Conservation (phyloP, 2,888 invertebrate genomes). For the Pammene fasciana region DNA sequence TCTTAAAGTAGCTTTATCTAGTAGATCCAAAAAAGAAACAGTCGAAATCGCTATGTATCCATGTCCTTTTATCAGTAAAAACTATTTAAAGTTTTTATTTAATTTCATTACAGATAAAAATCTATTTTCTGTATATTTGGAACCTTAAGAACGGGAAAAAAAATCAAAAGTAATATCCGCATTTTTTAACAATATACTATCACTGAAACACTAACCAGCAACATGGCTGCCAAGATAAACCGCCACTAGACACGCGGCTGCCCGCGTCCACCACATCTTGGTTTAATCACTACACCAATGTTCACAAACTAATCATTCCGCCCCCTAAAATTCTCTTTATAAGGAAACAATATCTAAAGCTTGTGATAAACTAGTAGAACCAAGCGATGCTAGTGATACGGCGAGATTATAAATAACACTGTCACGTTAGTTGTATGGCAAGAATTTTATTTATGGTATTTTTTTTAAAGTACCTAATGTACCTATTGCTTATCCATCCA, state of each 20-base stretch:
- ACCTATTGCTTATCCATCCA: no score
- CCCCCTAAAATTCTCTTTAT: slow-evolving; percentile 15
- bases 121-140: no score
- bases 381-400: slow-evolving; percentile 11
- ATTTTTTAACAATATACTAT: neutral
- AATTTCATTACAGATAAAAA: no score
- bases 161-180: neutral
- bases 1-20: no score
- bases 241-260: slow-evolving; percentile 21
- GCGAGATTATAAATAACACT: neutral
- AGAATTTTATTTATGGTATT: no score
- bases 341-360: slow-evolving; percentile 35
- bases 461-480: no score
- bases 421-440: neutral
- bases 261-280: slow-evolving; percentile 29
- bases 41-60: no score
- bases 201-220: slow-evolving; percentile 25
- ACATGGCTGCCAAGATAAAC: slow-evolving; percentile 14
- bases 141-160: no score
- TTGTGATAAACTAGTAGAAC: neutral
- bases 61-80: no score
- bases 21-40: no score
- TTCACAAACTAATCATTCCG: slow-evolving; percentile 21
- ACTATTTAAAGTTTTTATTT: no score
- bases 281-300: slow-evolving; percentile 5